Conservation (phyloP, 2,797 vertebrate species). For the Tauraco hartlaubi region DNA sequence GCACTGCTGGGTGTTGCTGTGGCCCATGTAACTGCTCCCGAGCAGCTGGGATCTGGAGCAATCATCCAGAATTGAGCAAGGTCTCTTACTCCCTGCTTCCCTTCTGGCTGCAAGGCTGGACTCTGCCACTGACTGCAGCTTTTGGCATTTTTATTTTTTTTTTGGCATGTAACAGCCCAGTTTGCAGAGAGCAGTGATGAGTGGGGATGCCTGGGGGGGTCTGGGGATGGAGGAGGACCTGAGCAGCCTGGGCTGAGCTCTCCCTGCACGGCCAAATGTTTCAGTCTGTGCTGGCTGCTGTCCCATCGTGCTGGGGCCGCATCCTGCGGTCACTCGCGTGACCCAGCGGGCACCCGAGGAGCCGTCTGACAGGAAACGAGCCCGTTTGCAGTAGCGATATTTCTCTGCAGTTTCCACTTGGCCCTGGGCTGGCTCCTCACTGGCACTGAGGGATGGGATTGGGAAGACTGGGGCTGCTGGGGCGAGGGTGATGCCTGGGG, state of each 20-base stretch:
- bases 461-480: neutral
- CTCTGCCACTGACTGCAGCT: neutral
- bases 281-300: neutral
- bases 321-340: rapidly evolving
- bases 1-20: rapidly evolving
- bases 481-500: neutral
- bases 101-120: neutral
- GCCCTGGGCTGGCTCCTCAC: neutral
- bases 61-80: neutral
- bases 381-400: neutral
- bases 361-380: neutral
- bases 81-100: neutral
- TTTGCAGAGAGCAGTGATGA: neutral
- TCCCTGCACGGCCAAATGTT: neutral
- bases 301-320: neutral
- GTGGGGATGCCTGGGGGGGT: neutral
- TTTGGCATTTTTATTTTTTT: neutral
- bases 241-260: neutral
- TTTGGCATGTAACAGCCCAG: neutral
- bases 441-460: rapidly evolving
- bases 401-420: neutral
- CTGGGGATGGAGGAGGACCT: neutral
- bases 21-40: neutral
- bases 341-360: rapidly evolving
- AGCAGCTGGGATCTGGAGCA: neutral